Evolutionary conservation across 1,140 invertebrate species (phyloP).

Genomic region (Microplitis demolitor): DNA sequence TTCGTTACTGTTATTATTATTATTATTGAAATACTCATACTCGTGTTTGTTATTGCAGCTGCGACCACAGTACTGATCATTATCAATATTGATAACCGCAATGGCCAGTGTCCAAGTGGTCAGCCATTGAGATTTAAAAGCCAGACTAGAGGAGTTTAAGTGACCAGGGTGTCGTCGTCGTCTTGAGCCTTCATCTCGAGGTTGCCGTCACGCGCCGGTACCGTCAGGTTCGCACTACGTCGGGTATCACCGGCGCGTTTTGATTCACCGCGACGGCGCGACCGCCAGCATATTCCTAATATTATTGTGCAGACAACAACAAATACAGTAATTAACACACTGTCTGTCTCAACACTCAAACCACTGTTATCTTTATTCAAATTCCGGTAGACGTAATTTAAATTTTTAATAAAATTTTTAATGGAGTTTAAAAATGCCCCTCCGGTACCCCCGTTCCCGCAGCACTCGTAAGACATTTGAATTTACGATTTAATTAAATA

Average conservation of each 20-base stretch:
- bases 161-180: neutral
- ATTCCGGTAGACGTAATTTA: neutral
- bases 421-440: constrained; percentile 36
- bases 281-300: constrained; percentile 18
- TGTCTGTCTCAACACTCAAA: constrained; percentile 6
- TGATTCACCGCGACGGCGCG: neutral
- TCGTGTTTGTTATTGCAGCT: too few relatives aligned
- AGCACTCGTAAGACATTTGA: constrained; percentile 49
- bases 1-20: too few relatives aligned
- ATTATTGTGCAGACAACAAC: neutral
- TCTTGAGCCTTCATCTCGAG: neutral
- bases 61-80: too few relatives aligned
- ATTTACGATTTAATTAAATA: neutral
- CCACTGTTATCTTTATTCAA: constrained; percentile 2
- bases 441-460: constrained; percentile 40
- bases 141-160: neutral
- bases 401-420: constrained; percentile 3
- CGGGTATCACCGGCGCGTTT: neutral
- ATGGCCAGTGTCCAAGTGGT: neutral
- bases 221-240: neutral
- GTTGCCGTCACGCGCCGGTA: constrained; percentile 7
- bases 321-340: neutral
- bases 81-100: neutral
- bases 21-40: too few relatives aligned
- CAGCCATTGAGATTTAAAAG: neutral